phyloP scores from a whole-genome alignment of 2,888 invertebrate genomes.

The Helleia helle region DNA sequence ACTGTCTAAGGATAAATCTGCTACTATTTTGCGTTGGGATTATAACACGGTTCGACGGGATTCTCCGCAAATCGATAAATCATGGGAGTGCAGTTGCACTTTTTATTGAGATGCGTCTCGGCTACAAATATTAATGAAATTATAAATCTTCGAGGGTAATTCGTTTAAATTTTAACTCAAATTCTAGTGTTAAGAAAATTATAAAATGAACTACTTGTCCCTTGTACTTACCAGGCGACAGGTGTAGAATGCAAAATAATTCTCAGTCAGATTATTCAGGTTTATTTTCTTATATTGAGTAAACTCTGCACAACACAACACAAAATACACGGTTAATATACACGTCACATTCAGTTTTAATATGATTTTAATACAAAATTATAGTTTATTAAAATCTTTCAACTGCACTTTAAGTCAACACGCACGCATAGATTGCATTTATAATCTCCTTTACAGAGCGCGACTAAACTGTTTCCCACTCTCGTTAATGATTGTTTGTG shows the following conservation, averaged over 20 bases:
- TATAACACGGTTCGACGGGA: too few relatives aligned
- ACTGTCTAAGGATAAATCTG: too few relatives aligned
- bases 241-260: slow-evolving; percentile 35
- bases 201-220: not conserved
- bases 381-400: not conserved
- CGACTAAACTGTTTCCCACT: slow-evolving; percentile 5
- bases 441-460: slow-evolving; percentile 22
- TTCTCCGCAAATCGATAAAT: too few relatives aligned
- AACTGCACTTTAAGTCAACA: slow-evolving; percentile 16
- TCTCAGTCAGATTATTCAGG: slow-evolving; percentile 15
- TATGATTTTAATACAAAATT: not conserved
- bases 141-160: too few relatives aligned
- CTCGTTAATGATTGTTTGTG: too few relatives aligned
- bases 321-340: slow-evolving; percentile 21
- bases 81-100: too few relatives aligned
- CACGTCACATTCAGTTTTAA: slow-evolving; percentile 19
- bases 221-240: slow-evolving; percentile 54
- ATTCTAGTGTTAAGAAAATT: slow-evolving; percentile 3
- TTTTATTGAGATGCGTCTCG: too few relatives aligned
- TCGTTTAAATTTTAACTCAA: too few relatives aligned
- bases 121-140: too few relatives aligned
- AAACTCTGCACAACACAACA: slow-evolving; percentile 22
- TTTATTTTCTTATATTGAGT: slow-evolving; percentile 18
- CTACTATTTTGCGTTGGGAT: too few relatives aligned
- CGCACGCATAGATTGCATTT: slow-evolving; percentile 31